These are phyloP conservation scores for Sterrhoptilus dennistouni DNA, from an alignment of 2,113 vertebrate species.

Conservation along the genomic window DNA sequence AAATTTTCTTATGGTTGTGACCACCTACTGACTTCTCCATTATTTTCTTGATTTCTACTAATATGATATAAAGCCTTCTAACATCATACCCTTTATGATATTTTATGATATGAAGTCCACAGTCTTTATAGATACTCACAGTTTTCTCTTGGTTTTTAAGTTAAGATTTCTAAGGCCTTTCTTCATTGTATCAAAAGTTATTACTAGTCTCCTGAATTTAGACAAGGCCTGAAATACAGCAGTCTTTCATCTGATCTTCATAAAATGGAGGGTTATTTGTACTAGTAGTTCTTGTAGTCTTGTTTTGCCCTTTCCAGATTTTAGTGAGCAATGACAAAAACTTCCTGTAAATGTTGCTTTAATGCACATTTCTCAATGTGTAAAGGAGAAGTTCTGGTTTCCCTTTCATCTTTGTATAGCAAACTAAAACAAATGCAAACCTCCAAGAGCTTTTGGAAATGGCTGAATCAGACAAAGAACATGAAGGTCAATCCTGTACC, in stretches of 20 bases:
- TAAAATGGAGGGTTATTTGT: background rate
- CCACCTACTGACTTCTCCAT: background rate
- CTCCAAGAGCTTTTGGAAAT: background rate
- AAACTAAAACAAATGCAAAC: background rate
- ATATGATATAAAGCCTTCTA: background rate
- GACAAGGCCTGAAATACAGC: background rate
- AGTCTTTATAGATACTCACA: background rate
- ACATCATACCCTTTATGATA: background rate
- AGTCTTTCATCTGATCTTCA: background rate
- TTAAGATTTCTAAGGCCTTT: background rate
- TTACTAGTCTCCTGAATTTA: background rate
- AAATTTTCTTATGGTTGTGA: background rate
- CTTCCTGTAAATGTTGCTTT: constrained; percentile 52
- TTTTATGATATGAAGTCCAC: background rate
- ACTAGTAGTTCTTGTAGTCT: background rate
- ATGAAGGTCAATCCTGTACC: background rate
- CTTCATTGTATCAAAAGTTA: background rate
- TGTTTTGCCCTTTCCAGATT: constrained; percentile 23
- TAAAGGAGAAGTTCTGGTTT: constrained; percentile 57
- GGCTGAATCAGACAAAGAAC: background rate
- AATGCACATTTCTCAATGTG: background rate
- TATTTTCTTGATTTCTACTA: background rate
- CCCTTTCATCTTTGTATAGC: background rate
- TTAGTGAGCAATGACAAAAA: constrained; percentile 2
- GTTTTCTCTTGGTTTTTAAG: background rate